phyloP scores from a whole-genome alignment of 1,140 invertebrate species.

The Leptoteleia sp. region DNA sequence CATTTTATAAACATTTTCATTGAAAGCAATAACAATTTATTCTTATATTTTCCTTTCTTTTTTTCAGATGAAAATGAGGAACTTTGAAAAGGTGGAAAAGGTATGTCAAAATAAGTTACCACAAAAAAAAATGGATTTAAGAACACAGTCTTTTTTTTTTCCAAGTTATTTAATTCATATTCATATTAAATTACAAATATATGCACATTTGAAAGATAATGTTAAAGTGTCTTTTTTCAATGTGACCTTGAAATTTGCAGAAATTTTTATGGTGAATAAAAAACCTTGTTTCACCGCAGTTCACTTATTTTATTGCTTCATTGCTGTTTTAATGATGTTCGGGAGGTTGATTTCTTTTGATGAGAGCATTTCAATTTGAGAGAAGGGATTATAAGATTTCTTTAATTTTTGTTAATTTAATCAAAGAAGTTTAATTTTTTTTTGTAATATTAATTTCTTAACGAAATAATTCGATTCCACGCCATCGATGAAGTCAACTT shows the following conservation, averaged over 20 bases:
- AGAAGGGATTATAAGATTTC: no score
- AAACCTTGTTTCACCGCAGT: conserved; percentile 76
- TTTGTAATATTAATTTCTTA: no score
- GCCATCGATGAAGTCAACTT: conserved; percentile 78
- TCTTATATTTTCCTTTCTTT: no score
- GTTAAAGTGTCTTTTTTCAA: conserved; percentile 64
- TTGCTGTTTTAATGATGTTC: conserved; percentile 83
- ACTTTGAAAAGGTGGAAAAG: conserved; percentile 99
- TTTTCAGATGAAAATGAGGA: conserved; percentile 93
- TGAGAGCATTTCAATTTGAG: conserved; percentile 20
- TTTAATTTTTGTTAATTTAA: no score
- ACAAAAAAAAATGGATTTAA: conserved; percentile 33
- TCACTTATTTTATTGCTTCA: conserved; percentile 80
- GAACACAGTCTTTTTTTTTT: conserved; percentile 48
- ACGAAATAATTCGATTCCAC: no score
- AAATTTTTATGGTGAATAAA: conserved; percentile 81
- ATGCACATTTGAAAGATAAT: conserved; percentile 30
- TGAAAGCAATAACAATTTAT: no score
- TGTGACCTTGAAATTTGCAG: conserved; percentile 78
- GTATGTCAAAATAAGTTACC: conserved; percentile 84
- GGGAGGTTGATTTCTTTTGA: conserved; percentile 85
- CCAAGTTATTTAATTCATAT: conserved; percentile 67
- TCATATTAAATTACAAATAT: conserved; percentile 27
- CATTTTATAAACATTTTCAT: no score
- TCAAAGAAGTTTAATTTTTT: conserved; percentile 76